These are phyloP conservation scores for Chamaea fasciata DNA, from an alignment of 2,113 vertebrate species.

Conservation along the genomic window DNA sequence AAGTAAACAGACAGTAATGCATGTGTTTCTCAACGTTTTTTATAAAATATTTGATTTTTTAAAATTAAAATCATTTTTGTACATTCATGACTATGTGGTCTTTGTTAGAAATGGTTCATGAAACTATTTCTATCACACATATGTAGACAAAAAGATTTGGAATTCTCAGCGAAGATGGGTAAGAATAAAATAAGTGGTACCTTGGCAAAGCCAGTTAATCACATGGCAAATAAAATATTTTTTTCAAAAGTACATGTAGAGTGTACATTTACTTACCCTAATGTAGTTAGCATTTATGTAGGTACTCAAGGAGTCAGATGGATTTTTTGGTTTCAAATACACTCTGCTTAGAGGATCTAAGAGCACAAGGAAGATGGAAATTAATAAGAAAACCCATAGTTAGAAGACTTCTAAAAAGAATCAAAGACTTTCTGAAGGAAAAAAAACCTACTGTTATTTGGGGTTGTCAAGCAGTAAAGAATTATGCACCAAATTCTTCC, in stretches of 20 bases:
- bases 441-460: not conserved
- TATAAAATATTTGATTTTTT: not conserved
- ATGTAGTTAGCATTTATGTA: constrained; percentile 98
- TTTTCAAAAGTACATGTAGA: constrained; percentile 15
- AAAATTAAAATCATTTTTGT: not conserved
- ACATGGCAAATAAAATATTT: not conserved
- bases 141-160: not conserved
- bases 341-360: constrained; percentile 93
- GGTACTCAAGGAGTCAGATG: constrained; percentile 84
- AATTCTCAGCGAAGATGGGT: not conserved
- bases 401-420: constrained; percentile 17
- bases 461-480: not conserved
- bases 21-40: not conserved
- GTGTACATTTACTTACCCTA: constrained; percentile 78
- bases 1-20: not conserved
- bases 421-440: not conserved
- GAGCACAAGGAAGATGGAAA: constrained; percentile 51
- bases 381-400: constrained; percentile 35
- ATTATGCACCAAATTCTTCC: not conserved
- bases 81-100: not conserved
- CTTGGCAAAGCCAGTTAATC: not conserved
- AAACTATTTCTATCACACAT: not conserved
- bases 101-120: not conserved
- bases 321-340: constrained; percentile 83
- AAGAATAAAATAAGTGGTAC: not conserved